A percentile compares a stretch with the other conserved stretches of the same genome.
Evolutionary conservation across 2,888 invertebrate species (phyloP).

Genomic region (Ashinkailepas kermadecensis): DNA sequence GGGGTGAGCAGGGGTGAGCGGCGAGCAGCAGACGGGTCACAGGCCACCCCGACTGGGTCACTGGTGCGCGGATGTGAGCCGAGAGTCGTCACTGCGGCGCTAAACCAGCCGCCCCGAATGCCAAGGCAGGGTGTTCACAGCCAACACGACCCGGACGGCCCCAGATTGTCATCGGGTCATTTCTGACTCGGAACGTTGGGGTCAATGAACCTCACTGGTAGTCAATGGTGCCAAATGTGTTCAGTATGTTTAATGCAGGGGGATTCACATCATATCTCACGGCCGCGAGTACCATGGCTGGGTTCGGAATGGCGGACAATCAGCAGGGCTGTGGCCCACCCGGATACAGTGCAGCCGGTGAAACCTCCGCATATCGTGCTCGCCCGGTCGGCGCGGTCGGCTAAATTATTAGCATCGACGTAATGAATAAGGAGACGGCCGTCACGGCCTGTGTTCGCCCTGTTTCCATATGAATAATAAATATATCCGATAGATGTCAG

Average conservation of each 20-base stretch:
- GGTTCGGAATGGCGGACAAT: background rate
- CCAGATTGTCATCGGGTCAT: background rate
- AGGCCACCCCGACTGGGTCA: background rate
- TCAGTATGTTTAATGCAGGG: background rate
- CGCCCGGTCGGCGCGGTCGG: background rate
- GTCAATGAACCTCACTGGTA: background rate
- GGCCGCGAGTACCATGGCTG: background rate
- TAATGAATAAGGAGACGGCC: background rate
- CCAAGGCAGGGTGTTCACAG: no score
- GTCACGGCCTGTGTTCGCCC: background rate
- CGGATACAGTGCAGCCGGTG: background rate
- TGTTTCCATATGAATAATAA: constrained; percentile 9
- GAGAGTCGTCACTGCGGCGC: no score
- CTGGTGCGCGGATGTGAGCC: background rate
- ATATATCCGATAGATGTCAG: background rate
- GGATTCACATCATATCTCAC: background rate
- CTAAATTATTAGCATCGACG: background rate
- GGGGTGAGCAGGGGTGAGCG: constrained; percentile 15
- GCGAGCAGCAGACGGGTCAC: background rate
- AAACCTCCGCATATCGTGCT: background rate
- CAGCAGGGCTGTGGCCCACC: background rate
- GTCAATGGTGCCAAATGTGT: background rate
- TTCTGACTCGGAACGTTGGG: background rate
- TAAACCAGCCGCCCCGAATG: no score
- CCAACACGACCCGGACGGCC: background rate